A percentile compares a stretch with the other conserved stretches of the same genome.
Evolutionary conservation across 2,797 vertebrate genomes (phyloP).

Genomic region (Podarcis lilfordi): DNA sequence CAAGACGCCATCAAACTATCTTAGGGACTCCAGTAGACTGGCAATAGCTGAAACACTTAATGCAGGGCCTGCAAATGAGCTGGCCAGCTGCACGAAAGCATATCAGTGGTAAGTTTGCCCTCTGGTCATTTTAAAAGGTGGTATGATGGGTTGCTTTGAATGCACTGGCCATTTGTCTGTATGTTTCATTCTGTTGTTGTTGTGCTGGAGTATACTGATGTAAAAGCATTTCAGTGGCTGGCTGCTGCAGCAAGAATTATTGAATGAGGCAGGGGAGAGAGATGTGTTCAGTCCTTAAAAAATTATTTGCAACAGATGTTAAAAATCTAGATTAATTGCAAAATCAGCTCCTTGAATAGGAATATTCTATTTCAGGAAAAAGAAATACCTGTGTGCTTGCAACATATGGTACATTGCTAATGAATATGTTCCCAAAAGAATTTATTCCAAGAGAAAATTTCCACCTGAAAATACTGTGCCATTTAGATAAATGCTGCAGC

Average conservation of each 20-base stretch:
- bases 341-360: background rate
- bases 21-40: background rate
- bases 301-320: background rate
- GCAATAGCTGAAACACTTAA: background rate
- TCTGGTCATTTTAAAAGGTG: background rate
- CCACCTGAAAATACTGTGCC: constrained; percentile 22
- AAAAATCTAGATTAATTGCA: constrained; percentile 38
- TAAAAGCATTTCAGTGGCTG: constrained; percentile 5
- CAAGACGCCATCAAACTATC: no score
- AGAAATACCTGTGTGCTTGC: constrained; percentile 19
- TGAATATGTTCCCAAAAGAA: background rate
- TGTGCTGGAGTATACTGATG: background rate
- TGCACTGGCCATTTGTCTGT: background rate
- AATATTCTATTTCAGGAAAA: background rate
- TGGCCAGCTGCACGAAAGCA: background rate
- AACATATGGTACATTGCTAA: background rate
- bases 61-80: background rate
- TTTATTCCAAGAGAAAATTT: constrained; percentile 13
- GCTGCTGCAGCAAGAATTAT: background rate
- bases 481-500: background rate
- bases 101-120: background rate
- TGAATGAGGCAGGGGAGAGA: constrained; percentile 2
- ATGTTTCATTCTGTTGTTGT: background rate
- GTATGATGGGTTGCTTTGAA: background rate
- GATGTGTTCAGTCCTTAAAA: background rate